These are phyloP conservation scores for Conger conger DNA, from an alignment of 2,113 vertebrate genomes.

Conservation along the genomic window DNA sequence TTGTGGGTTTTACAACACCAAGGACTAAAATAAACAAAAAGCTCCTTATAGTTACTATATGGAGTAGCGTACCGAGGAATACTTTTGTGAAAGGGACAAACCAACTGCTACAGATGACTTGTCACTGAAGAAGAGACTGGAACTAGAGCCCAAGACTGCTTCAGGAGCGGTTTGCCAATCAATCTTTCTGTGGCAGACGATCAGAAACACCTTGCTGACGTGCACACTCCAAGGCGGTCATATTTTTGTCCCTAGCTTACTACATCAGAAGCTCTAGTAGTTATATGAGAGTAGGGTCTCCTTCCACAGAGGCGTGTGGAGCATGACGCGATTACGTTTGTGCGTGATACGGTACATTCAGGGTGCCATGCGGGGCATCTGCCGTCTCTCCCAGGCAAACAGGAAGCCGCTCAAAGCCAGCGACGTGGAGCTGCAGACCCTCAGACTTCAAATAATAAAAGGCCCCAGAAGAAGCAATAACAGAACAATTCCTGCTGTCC, in stretches of 20 bases:
- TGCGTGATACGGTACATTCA: too few relatives aligned
- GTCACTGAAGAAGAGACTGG: not conserved
- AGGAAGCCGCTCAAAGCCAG: constrained; percentile 15
- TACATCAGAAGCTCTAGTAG: not conserved
- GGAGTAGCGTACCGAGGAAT: not conserved
- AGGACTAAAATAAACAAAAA: not conserved
- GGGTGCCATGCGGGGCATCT: not conserved
- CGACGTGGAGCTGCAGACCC: not conserved
- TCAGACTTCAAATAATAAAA: not conserved
- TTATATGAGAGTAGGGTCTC: not conserved
- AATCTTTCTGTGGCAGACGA: not conserved
- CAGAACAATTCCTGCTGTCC: not conserved
- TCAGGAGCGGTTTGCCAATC: not conserved
- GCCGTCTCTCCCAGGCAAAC: not conserved
- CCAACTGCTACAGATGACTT: not conserved
- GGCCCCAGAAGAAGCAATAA: not conserved
- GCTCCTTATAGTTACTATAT: not conserved
- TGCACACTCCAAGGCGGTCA: not conserved
- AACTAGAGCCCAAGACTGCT: not conserved
- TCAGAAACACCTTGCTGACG: not conserved
- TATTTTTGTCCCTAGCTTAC: not conserved
- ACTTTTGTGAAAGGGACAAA: not conserved
- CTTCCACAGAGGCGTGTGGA: not conserved
- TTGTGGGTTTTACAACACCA: not conserved
- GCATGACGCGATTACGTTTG: too few relatives aligned